These are phyloP conservation scores for Microchirus variegatus DNA, from an alignment of 2,797 vertebrate species.

Conservation along the genomic window DNA sequence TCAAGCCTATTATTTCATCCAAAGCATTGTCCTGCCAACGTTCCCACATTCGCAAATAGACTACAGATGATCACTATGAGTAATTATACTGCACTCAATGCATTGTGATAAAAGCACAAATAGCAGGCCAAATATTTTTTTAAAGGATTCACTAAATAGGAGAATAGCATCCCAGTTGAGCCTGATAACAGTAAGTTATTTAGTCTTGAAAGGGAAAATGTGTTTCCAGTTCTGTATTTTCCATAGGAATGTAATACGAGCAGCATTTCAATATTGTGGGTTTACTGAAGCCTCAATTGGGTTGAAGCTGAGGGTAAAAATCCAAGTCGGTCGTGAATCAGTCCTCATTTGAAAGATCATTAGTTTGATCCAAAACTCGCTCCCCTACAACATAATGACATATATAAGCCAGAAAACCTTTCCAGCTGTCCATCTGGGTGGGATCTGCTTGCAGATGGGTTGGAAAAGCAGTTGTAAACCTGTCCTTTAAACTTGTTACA, in stretches of 20 bases:
- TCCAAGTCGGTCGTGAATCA: constrained; percentile 11
- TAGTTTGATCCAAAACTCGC: constrained; percentile 12
- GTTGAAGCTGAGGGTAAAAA: constrained; percentile 11
- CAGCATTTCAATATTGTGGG: constrained; percentile 1
- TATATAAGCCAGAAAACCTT: constrained; percentile 15
- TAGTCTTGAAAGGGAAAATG: background rate
- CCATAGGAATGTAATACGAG: background rate
- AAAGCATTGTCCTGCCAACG: background rate
- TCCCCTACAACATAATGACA: constrained; percentile 18
- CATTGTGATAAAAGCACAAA: constrained; percentile 1
- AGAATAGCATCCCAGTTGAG: background rate
- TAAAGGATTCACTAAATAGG: background rate
- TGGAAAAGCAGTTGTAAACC: background rate
- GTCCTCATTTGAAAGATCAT: constrained; percentile 28
- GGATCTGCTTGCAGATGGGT: background rate
- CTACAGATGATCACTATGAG: constrained; percentile 27
- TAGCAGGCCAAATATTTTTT: background rate
- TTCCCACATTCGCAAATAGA: constrained; percentile 53
- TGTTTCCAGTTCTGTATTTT: background rate
- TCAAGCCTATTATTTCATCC: constrained; percentile 22
- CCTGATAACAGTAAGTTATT: constrained; percentile 1
- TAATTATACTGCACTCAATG: background rate
- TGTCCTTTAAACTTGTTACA: constrained; percentile 1
- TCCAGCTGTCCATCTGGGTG: constrained; percentile 8
- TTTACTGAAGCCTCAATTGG: constrained; percentile 4